phyloP scores from a whole-genome alignment of 1,140 invertebrate species.

The Steinernema khuongi region DNA sequence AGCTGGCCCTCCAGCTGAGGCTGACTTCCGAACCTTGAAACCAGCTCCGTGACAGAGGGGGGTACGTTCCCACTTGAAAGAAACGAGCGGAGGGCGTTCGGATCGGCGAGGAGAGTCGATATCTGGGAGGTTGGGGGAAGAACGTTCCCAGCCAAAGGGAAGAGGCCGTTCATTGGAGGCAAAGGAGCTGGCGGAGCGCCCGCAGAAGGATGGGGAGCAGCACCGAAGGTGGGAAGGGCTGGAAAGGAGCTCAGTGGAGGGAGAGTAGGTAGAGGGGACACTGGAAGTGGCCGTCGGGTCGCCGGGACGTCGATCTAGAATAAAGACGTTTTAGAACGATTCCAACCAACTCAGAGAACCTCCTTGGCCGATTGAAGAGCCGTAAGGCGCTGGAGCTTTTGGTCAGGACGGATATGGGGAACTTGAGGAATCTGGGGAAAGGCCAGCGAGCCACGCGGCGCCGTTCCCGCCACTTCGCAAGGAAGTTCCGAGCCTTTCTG shows the following conservation, averaged over 20 bases:
- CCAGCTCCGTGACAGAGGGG: neutral
- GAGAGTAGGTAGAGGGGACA: neutral
- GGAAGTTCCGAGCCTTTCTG: neutral
- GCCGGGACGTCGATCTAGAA: neutral
- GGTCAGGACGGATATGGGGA: neutral
- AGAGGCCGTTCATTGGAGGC: neutral
- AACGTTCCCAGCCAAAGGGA: neutral
- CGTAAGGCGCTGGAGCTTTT: neutral
- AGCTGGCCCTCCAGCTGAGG: neutral
- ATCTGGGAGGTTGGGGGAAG: neutral
- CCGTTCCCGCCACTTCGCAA: neutral
- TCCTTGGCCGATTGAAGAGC: neutral
- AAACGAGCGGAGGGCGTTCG: neutral
- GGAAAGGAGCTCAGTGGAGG: conserved; percentile 3
- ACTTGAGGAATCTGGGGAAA: conserved; percentile 1
- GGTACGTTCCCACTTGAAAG: neutral
- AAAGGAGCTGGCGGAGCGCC: neutral
- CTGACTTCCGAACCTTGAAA: neutral
- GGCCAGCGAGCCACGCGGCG: neutral
- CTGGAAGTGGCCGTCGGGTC: neutral
- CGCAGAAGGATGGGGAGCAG: neutral
- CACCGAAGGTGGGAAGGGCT: neutral
- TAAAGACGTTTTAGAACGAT: neutral
- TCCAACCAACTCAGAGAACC: neutral
- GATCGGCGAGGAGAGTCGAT: neutral